Base-by-base conservation (phyloP, 2,888 invertebrate genomes). In the Pristionchus japonicus region DNA sequence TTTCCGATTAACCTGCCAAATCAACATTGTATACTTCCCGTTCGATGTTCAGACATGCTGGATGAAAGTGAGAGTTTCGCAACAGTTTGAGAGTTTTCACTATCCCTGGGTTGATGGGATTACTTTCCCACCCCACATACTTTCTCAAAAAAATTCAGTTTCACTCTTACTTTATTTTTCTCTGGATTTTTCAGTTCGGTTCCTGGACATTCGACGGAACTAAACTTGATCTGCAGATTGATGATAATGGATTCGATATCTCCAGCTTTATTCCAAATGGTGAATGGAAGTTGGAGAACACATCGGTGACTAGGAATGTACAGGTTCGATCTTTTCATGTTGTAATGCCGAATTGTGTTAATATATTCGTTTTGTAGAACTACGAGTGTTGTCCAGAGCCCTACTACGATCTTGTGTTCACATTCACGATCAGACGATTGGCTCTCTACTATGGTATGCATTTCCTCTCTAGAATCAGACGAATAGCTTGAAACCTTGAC, bases 11-110 rank as follows among this genome's bases (percentile, higher is more conserved):
- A 92, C 92, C 93, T 98, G 98, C 96, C 97, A 97, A 96, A 98
- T 98, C 95, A 98, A 98, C 96, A 98, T 98, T 96, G 98, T 98
- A 93, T 98, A 98, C 98, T 98, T 98, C 96, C 98, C 98, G 91
- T 98, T 98, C 96, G 98, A 99, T 95, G 98, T 98, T 95, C 98
- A 99, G 83, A 88, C 89, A 57, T 93, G 93, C 70, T 91, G 90
- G 64, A 88, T 93, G 86, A 93, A 93, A 88, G 91, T 90, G 27
- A 57, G 82, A 47, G 57, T 89, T 70, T 74, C 23, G 49, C 7
- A 7, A 13, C 20, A 11, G 15, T 82, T 31, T n/a, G n/a, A n/a
- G 23, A 27, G 34, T 15, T 47, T 43, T 61, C 57, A 61, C 61
- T 61, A 9, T 13, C 31, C 0, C 3, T 34, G 11, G 20, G 13